Evolutionary conservation across 2,113 vertebrate species (phyloP).

Genomic region (Nyctereutes procyonoides): DNA sequence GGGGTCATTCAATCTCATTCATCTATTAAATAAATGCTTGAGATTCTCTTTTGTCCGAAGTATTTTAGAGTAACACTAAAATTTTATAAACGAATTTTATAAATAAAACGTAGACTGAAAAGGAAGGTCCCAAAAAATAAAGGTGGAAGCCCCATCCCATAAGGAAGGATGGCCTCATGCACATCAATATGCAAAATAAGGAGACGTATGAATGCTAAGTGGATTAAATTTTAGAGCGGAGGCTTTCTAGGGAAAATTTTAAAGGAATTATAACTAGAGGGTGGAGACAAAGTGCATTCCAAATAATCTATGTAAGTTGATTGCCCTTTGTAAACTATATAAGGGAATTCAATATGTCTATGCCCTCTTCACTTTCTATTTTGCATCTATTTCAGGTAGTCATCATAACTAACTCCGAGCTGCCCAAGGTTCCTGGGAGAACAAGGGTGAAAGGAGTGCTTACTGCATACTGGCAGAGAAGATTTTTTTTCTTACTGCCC

Average conservation of each 20-base stretch:
- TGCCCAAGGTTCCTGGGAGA: neutral
- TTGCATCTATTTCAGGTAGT: neutral
- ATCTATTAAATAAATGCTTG: slow-evolving; percentile 18
- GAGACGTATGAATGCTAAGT: neutral
- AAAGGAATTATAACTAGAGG: neutral
- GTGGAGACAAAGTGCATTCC: neutral
- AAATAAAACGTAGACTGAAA: neutral
- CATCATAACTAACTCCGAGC: neutral
- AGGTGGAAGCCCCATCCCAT: fast-evolving
- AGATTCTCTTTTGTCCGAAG: neutral
- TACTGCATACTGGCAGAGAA: neutral
- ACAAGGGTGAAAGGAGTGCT: neutral
- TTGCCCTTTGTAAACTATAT: neutral
- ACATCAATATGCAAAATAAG: neutral
- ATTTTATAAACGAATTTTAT: neutral
- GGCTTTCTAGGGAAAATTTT: neutral
- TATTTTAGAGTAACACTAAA: neutral
- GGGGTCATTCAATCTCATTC: neutral
- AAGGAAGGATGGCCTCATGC: neutral
- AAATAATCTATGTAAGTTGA: neutral
- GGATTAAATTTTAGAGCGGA: neutral
- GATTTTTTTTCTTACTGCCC: neutral
- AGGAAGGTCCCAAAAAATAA: neutral
- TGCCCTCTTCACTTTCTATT: neutral
- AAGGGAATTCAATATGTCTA: neutral